Evolutionary conservation across 2,888 invertebrate genomes (phyloP).

Genomic region (Dynastes maya): DNA sequence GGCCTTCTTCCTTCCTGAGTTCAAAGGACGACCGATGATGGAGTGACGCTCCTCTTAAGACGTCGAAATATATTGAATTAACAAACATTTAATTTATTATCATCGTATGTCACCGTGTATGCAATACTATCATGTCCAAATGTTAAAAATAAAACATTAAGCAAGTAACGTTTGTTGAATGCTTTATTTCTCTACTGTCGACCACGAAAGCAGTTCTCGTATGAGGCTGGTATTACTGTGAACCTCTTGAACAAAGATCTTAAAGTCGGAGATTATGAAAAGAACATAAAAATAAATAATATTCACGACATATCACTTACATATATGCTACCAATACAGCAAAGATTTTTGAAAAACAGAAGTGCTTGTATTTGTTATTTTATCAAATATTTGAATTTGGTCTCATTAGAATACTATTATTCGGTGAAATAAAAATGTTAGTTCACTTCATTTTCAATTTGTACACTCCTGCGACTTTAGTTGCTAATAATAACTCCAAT

Average conservation of each 20-base stretch:
- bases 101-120: slow-evolving; percentile 5
- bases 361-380: too few species aligned
- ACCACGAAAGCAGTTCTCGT: not conserved
- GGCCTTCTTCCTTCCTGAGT: slow-evolving; percentile 59
- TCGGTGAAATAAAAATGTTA: too few species aligned
- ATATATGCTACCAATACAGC: too few species aligned
- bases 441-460: too few species aligned
- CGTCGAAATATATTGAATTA: slow-evolving; percentile 31
- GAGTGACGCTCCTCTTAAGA: slow-evolving; percentile 56
- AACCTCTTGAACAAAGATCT: too few species aligned
- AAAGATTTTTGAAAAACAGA: too few species aligned
- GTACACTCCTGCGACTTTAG: too few species aligned
- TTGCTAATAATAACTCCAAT: too few species aligned
- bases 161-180: not conserved
- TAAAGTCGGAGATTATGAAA: too few species aligned
- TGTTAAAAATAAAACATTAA: slow-evolving; percentile 30
- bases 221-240: slow-evolving; percentile 4
- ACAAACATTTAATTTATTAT: slow-evolving; percentile 32
- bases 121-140: slow-evolving; percentile 20
- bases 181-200: not conserved
- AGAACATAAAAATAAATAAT: too few species aligned
- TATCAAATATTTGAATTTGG: too few species aligned
- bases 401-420: not conserved
- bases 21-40: slow-evolving; percentile 58
- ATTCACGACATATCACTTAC: too few species aligned